Percentiles rank a stretch among this genome's conserved stretches.
These are phyloP conservation scores for Alouatta palliata DNA, from an alignment of 2,113 vertebrate species.

Conservation along the genomic window DNA sequence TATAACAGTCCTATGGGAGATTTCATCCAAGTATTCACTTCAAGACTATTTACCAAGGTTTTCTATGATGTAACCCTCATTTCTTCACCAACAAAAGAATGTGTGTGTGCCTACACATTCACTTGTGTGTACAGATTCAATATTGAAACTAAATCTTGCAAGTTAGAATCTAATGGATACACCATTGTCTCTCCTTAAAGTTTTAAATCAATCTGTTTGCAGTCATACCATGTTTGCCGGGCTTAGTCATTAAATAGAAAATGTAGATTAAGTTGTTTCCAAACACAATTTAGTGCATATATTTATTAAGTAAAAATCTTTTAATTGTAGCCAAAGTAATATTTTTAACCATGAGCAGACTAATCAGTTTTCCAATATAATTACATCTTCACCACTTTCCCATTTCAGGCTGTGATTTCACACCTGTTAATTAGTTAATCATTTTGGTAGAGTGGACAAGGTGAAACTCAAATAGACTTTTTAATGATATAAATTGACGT, in stretches of 20 bases:
- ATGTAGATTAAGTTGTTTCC: not conserved
- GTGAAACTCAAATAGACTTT: conserved; percentile 70
- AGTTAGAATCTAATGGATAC: not conserved
- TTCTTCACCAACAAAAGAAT: not conserved
- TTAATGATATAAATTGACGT: conserved; percentile 65
- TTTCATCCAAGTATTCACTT: not conserved
- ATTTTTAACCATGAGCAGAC: conserved; percentile 24
- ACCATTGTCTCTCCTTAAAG: not conserved
- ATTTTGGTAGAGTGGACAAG: conserved; percentile 66
- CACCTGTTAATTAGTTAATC: conserved; percentile 78
- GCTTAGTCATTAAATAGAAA: not conserved
- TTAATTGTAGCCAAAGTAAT: not conserved
- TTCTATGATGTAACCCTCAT: not conserved
- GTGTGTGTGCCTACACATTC: not conserved
- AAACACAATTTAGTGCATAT: not conserved
- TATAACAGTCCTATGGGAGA: no score
- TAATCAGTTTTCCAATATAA: conserved; percentile 75
- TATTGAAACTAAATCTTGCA: not conserved
- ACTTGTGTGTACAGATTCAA: not conserved
- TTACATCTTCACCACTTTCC: conserved; percentile 61
- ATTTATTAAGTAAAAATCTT: conserved; percentile 1
- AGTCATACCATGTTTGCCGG: not conserved
- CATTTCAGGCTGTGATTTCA: conserved; percentile 73
- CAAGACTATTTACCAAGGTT: not conserved
- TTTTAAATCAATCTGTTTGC: not conserved